Base-by-base conservation (phyloP, 2,888 invertebrate genomes). In the Baronia brevicornis region DNA sequence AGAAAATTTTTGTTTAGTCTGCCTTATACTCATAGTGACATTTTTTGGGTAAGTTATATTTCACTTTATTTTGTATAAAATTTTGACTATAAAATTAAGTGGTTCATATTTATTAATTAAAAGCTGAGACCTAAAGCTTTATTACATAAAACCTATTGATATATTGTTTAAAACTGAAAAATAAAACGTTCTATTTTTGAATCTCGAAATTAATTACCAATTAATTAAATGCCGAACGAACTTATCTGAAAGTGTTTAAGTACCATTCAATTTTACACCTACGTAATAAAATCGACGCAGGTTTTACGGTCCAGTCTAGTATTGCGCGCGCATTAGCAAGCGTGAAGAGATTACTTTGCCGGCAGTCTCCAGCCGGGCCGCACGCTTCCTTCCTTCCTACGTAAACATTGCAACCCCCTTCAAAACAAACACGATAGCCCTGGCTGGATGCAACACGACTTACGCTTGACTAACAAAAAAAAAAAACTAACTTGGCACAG, bases 301-400 rank as follows among this genome's bases (percentile, higher is more conserved):
- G 47, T 46, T 45, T 48, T 39, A 43, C 38, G 12, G 30, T 29
- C 30, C n/a, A 20, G 41, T 34, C 33, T 34, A 33, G 32, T 44
- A 50, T 26, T 80, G 80, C 80, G 82, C 80, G 80, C 80, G 82
- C 80, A 79, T 33, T 36, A 29, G 45, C 29, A 49, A 64, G 55
- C 66, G 53, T 56, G 64, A 47, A 54, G 46, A 53, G 35, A 51
- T 60, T 69, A 82, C 71, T 77, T 52, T 67, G 79, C 79, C 82
- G 82, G 78, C 73, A 84, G 82, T 80, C 46, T 51, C 62, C 79
- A 74, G 79, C 82, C 72, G 70, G 82, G 82, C 70, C 56, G 65
- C 82, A 74, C 82, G 82, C 71, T 62, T 66, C 54, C 49, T 57
- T 43, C 51, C 59, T 50, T 52, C 42, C 48, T 48, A 67, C 57